phyloP scores from a whole-genome alignment of 2,888 invertebrate genomes.

The Cryptophagus acutangulus region DNA sequence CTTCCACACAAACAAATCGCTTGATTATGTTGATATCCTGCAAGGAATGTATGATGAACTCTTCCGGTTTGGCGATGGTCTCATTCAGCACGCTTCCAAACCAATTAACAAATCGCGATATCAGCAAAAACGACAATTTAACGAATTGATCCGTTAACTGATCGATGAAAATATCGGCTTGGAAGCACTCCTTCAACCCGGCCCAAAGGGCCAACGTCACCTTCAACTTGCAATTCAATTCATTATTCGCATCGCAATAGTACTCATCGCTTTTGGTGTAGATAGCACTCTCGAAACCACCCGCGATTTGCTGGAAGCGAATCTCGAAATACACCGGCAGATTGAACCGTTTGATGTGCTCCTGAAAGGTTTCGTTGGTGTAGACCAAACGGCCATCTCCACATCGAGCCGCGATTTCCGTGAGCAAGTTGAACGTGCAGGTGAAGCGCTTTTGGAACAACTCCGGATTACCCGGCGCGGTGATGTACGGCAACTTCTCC shows the following conservation, averaged over 20 bases:
- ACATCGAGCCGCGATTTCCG: constrained; percentile 62
- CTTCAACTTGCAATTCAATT: constrained; percentile 49
- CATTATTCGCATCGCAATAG: constrained; percentile 31
- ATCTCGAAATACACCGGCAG: constrained; percentile 96
- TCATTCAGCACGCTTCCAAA: constrained; percentile 41
- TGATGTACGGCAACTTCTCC: constrained; percentile 76
- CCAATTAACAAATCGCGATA: constrained; percentile 78
- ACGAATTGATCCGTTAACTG: constrained; percentile 80
- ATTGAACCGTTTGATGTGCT: constrained; percentile 80
- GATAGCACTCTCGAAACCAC: constrained; percentile 53
- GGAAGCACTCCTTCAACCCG: constrained; percentile 59
- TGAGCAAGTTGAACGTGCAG: constrained; percentile 71
- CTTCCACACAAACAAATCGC: constrained; percentile 24
- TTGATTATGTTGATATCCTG: constrained; percentile 33
- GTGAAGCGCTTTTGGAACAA: constrained; percentile 78
- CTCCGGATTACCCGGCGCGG: constrained; percentile 89
- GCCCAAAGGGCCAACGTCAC: constrained; percentile 49
- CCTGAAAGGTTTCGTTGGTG: constrained; percentile 66
- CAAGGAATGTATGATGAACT: constrained; percentile 36
- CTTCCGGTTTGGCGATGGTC: constrained; percentile 27
- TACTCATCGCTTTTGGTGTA: constrained; percentile 27
- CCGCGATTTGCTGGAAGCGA: constrained; percentile 89
- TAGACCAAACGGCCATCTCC: constrained; percentile 59
- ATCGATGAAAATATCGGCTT: constrained; percentile 70
- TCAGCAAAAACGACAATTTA: constrained; percentile 79